A percentile compares a stretch with the other conserved stretches of the same genome.
Conservation (phyloP, 2,888 invertebrate genomes). For the Galeruca laticollis region DNA sequence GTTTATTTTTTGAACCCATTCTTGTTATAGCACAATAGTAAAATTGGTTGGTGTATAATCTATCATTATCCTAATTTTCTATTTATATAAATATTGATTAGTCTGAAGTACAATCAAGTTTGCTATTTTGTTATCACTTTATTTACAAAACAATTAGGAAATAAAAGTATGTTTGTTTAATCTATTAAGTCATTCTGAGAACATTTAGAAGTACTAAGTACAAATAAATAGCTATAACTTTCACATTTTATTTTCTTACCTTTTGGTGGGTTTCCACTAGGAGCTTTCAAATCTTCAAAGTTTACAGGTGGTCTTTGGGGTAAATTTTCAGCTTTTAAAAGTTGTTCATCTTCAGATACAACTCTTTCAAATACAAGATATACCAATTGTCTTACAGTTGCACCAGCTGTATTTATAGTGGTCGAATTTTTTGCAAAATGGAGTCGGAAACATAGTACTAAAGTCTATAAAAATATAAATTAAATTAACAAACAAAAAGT, state of each 20-base stretch:
- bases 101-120: no score
- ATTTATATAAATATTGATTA: no score
- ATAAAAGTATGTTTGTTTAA: no score
- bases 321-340: slow-evolving; percentile 56
- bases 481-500: background rate
- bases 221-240: background rate
- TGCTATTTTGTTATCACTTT: no score
- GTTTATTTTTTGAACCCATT: no score
- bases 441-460: slow-evolving; percentile 96
- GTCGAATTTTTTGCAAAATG: slow-evolving; percentile 95
- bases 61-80: no score
- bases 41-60: no score
- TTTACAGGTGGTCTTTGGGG: slow-evolving; percentile 70
- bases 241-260: slow-evolving; percentile 60
- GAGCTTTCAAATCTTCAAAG: slow-evolving; percentile 83
- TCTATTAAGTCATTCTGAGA: no score
- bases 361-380: slow-evolving; percentile 92
- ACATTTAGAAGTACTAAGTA: no score
- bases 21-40: no score
- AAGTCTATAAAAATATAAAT: slow-evolving; percentile 73
- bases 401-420: slow-evolving; percentile 97
- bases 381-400: slow-evolving; percentile 95
- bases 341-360: slow-evolving; percentile 76
- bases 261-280: slow-evolving; percentile 82
- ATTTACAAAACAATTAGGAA: no score